phyloP scores from a whole-genome alignment of 2,113 vertebrate species.

The Zingel zingel region DNA sequence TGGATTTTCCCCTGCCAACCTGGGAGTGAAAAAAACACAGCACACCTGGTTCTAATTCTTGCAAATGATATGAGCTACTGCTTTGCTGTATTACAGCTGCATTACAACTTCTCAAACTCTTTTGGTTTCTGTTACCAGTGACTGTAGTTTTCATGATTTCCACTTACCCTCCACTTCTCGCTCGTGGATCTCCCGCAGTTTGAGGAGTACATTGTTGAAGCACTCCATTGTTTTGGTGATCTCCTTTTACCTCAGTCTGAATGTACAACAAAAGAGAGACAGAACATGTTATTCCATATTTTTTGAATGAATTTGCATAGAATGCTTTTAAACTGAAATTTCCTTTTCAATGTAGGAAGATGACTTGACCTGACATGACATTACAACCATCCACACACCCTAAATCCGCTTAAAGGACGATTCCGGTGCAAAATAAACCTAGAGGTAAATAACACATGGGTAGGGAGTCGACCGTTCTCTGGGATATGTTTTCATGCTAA shows the following conservation, averaged over 20 bases:
- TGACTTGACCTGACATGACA: background rate
- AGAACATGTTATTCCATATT: background rate
- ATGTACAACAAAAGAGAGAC: background rate
- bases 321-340: background rate
- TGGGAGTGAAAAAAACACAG: constrained; percentile 59
- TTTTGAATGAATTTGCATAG: background rate
- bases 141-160: background rate
- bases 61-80: background rate
- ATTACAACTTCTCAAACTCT: background rate
- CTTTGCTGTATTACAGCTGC: background rate
- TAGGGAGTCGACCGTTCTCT: too few species aligned
- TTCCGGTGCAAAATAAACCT: too few species aligned
- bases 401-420: background rate
- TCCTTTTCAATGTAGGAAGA: background rate
- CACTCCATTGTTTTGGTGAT: constrained; percentile 80
- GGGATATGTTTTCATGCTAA: too few species aligned
- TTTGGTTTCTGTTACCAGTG: background rate
- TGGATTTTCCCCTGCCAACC: constrained; percentile 91
- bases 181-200: constrained; percentile 91
- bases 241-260: background rate
- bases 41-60: background rate
- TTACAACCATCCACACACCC: background rate
- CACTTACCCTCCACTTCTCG: constrained; percentile 90
- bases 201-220: constrained; percentile 89
- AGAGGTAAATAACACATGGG: too few species aligned